These are phyloP conservation scores for Drosophila sechellia DNA, from an alignment of 1,140 invertebrate species.

Conservation along the genomic window DNA sequence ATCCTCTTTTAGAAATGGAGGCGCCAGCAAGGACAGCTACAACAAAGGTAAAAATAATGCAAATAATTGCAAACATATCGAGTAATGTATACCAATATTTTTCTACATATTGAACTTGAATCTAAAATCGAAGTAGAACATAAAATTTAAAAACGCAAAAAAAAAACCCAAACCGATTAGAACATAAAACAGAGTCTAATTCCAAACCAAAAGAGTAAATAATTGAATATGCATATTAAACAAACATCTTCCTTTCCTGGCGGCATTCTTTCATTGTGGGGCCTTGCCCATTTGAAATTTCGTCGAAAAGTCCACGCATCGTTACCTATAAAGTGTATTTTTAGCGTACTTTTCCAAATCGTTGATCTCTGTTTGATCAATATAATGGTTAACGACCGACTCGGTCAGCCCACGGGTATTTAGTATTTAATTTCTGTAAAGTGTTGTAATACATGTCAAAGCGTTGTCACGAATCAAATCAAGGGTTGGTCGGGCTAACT, in stretches of 20 bases:
- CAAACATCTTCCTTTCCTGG: constrained; percentile 3
- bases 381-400: constrained; percentile 3
- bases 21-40: constrained; percentile 93
- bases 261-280: constrained; percentile 8
- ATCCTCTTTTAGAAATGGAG: constrained; percentile 94
- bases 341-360: constrained; percentile 16
- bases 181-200: constrained; percentile 12
- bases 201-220: constrained; percentile 8
- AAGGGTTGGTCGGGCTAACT: constrained; percentile 9
- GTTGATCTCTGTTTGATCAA: constrained; percentile 13
- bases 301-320: constrained; percentile 1
- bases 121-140: constrained; percentile 37
- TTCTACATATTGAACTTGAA: constrained; percentile 69
- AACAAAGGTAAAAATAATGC: constrained; percentile 92
- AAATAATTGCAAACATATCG: constrained; percentile 73
- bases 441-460: constrained; percentile 16
- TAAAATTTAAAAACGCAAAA: background rate
- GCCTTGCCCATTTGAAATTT: constrained; percentile 9
- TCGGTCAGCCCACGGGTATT: constrained; percentile 7
- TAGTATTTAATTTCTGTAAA: constrained; percentile 16
- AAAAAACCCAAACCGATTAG: constrained; percentile 10
- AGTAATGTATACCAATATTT: constrained; percentile 83
- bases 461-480: constrained; percentile 3
- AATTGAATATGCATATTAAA: background rate
- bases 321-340: constrained; percentile 2